Evolutionary conservation across 2,113 vertebrate genomes (phyloP).

Genomic region (Anhinga anhinga): DNA sequence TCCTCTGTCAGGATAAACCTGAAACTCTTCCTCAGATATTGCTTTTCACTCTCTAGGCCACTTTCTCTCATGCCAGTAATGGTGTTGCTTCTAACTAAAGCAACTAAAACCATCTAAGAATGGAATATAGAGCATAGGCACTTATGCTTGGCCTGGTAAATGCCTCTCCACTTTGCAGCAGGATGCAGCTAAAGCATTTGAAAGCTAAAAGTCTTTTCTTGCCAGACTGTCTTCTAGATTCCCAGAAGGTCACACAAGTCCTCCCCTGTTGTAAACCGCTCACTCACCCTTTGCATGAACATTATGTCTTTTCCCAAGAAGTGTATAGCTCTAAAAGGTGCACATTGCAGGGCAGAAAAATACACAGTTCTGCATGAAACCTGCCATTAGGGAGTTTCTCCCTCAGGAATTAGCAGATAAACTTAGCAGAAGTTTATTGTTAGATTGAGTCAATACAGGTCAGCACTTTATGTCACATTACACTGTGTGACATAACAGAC

Average conservation of each 20-base stretch:
- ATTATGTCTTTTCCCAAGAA: background rate
- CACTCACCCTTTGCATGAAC: background rate
- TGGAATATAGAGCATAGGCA: background rate
- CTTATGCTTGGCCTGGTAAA: background rate
- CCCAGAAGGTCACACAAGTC: background rate
- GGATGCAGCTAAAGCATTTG: background rate
- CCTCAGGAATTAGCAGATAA: background rate
- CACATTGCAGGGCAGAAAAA: background rate
- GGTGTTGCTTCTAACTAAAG: background rate
- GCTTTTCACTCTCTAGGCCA: background rate
- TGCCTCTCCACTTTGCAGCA: background rate
- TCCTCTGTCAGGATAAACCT: background rate
- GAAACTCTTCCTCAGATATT: background rate
- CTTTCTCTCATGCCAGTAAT: background rate
- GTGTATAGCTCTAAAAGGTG: background rate
- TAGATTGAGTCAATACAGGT: background rate
- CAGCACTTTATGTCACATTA: background rate
- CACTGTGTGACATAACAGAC: fast-evolving
- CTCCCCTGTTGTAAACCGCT: background rate
- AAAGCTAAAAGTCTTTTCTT: background rate
- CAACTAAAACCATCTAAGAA: background rate
- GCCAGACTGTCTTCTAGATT: background rate
- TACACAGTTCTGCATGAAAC: background rate
- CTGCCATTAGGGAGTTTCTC: background rate
- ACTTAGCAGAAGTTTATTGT: background rate